Conservation (phyloP, 2,113 vertebrate genomes). For the Gymnocephalus cernua region DNA sequence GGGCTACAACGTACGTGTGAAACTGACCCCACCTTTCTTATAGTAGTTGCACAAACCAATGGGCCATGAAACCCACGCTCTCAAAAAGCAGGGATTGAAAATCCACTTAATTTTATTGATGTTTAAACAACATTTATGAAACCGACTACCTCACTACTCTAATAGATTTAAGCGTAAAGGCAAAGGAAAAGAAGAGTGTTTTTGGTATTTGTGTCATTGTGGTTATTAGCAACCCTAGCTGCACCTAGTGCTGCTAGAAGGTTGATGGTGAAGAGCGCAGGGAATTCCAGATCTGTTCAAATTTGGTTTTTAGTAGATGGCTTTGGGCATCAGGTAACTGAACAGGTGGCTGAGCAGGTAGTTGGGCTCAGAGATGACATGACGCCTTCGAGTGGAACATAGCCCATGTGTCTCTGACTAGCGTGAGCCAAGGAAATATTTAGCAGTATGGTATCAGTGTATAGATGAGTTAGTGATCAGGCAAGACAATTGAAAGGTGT, state of each 20-base stretch:
- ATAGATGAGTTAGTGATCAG: neutral
- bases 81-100: constrained; percentile 34
- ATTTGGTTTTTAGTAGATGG: neutral
- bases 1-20: constrained; percentile 14
- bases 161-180: neutral
- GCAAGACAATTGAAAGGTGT: neutral
- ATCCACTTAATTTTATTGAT: constrained; percentile 40
- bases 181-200: neutral
- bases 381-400: neutral
- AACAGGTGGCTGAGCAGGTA: constrained; percentile 22
- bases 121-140: constrained; percentile 47
- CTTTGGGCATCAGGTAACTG: constrained; percentile 5
- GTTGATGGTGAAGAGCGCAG: neutral
- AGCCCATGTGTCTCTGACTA: neutral
- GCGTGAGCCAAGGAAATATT: neutral
- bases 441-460: neutral
- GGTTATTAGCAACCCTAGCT: too few relatives aligned
- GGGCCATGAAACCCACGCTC: constrained; percentile 30
- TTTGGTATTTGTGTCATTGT: neutral
- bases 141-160: neutral
- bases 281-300: neutral
- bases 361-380: neutral
- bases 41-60: constrained; percentile 52
- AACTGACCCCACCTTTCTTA: constrained; percentile 34
- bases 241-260: neutral